Conservation (phyloP, 2,888 invertebrate genomes). For the Leucophora obtusa region DNA sequence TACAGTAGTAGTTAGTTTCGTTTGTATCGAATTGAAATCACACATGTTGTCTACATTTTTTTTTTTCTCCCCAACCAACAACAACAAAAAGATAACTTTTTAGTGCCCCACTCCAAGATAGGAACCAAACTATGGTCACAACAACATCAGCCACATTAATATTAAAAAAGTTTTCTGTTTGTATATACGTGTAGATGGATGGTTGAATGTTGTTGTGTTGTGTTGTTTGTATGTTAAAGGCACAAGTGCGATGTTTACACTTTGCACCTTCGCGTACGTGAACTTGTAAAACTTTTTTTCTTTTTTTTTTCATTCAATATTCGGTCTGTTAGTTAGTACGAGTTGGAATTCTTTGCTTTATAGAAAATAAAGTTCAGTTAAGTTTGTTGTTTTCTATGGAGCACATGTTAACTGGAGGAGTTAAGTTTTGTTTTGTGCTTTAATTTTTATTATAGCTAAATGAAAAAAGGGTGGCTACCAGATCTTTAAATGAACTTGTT, state of each 20-base stretch:
- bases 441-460: conserved; percentile 16
- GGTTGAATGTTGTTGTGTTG: conserved; percentile 22
- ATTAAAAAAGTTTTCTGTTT: conserved; percentile 30
- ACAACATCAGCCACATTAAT: conserved; percentile 13
- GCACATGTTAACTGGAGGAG: conserved; percentile 54
- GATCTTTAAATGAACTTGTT: neutral
- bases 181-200: neutral
- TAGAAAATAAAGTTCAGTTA: conserved; percentile 21
- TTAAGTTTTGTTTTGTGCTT: conserved; percentile 1
- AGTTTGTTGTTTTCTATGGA: conserved; percentile 18
- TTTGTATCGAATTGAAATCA: conserved; percentile 39
- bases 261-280: conserved; percentile 63
- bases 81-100: conserved; percentile 24
- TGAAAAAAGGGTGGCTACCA: conserved; percentile 4
- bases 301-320: conserved; percentile 25
- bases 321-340: conserved; percentile 25
- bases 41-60: conserved; percentile 33
- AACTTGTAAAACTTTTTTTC: conserved; percentile 54
- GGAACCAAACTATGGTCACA: conserved; percentile 23
- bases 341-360: conserved; percentile 32
- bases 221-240: conserved; percentile 36
- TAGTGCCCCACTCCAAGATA: conserved; percentile 9
- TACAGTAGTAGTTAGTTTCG: conserved; percentile 31
- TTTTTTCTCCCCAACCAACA: conserved; percentile 10
- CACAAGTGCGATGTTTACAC: conserved; percentile 63